Percentiles rank a stretch among this genome's conserved stretches.
Evolutionary conservation across 2,113 vertebrate species (phyloP).

Genomic region (Ia io): DNA sequence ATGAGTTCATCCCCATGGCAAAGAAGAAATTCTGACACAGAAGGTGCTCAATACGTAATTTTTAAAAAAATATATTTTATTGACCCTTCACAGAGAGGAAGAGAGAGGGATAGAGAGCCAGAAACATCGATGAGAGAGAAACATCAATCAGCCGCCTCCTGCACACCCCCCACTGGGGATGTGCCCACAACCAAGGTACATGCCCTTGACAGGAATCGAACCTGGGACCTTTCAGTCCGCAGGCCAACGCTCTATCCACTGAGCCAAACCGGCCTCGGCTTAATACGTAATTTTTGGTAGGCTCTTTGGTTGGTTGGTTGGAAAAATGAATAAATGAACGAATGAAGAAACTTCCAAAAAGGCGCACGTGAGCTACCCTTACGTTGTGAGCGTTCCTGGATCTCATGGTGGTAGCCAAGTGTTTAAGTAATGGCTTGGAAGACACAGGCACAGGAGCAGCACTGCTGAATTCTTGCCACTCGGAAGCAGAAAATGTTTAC

Average conservation of each 20-base stretch:
- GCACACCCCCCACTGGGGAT: too few relatives aligned
- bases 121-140: too few relatives aligned
- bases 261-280: too few relatives aligned
- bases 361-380: background rate
- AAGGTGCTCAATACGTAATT: background rate
- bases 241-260: too few relatives aligned
- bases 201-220: too few relatives aligned
- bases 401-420: accelerated
- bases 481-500: background rate
- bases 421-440: background rate
- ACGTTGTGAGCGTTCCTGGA: accelerated
- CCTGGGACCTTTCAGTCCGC: too few relatives aligned
- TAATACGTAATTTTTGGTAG: background rate
- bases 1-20: background rate
- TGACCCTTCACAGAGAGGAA: too few relatives aligned
- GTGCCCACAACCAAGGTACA: too few relatives aligned
- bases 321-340: background rate
- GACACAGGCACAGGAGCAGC: accelerated
- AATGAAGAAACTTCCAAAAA: background rate
- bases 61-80: too few relatives aligned
- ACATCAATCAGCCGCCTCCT: too few relatives aligned
- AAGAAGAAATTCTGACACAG: background rate
- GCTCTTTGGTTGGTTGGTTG: background rate
- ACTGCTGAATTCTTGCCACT: background rate
- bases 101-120: too few relatives aligned